Conservation (phyloP, 2,888 invertebrate genomes). For the Marronus borbonicus region DNA sequence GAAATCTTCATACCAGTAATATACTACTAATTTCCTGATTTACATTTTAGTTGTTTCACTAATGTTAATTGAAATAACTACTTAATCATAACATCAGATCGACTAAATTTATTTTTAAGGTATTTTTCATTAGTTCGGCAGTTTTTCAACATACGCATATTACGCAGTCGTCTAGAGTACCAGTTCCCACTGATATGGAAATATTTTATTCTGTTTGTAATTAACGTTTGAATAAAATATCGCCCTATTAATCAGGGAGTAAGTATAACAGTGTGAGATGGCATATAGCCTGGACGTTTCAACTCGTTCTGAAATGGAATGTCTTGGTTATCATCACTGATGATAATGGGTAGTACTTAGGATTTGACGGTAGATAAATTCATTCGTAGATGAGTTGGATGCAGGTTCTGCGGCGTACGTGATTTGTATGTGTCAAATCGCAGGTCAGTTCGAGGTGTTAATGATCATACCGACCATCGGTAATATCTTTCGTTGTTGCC, state of each 20-base stretch:
- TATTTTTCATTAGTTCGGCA: not conserved
- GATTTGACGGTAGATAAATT: slow-evolving; percentile 65
- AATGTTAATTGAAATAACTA: too few relatives aligned
- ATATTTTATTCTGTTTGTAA: slow-evolving; percentile 56
- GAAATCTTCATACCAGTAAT: too few relatives aligned
- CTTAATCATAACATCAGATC: too few relatives aligned
- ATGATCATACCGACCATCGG: slow-evolving; percentile 60
- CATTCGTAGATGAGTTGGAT: slow-evolving; percentile 61
- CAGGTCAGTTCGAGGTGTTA: slow-evolving; percentile 63
- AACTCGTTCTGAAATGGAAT: slow-evolving; percentile 60
- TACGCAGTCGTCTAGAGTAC: not conserved
- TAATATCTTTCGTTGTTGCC: slow-evolving; percentile 50
- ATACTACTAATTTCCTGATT: too few relatives aligned
- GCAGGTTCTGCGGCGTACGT: slow-evolving; percentile 55
- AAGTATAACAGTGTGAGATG: slow-evolving; percentile 61
- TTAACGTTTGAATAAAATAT: slow-evolving; percentile 57
- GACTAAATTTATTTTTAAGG: too few relatives aligned
- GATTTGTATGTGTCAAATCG: slow-evolving; percentile 61
- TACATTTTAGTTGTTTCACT: too few relatives aligned
- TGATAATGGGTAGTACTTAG: slow-evolving; percentile 60
- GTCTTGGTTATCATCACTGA: slow-evolving; percentile 57
- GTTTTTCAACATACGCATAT: not conserved
- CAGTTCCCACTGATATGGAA: slow-evolving; percentile 48
- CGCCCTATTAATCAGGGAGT: slow-evolving; percentile 56
- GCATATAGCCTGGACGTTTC: slow-evolving; percentile 54